A percentile compares a stretch with the other conserved stretches of the same genome.
These are phyloP conservation scores for Maniola hyperantus DNA, from an alignment of 2,888 invertebrate species.

Conservation along the genomic window DNA sequence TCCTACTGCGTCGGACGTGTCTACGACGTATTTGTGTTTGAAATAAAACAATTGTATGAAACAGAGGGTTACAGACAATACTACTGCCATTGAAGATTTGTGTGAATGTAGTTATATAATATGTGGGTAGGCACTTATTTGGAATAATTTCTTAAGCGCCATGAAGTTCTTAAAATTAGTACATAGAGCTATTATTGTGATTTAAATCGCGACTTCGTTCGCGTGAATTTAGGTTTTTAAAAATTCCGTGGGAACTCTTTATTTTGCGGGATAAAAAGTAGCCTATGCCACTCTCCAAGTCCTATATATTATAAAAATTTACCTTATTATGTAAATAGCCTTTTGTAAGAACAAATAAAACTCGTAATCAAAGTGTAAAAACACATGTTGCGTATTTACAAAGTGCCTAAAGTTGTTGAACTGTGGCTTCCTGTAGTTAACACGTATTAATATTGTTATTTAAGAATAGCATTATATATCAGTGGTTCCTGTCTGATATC, in stretches of 20 bases:
- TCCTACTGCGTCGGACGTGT: constrained; percentile 34
- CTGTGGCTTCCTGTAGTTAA: constrained; percentile 5
- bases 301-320: too few relatives aligned
- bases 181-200: too few relatives aligned
- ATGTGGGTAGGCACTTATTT: too few relatives aligned
- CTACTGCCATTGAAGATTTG: constrained; percentile 8
- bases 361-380: neutral
- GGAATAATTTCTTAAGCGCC: neutral
- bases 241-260: too few relatives aligned
- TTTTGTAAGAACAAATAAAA: neutral
- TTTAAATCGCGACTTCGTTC: too few relatives aligned
- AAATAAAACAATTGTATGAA: constrained; percentile 26
- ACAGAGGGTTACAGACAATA: constrained; percentile 16
- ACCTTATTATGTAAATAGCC: neutral
- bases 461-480: constrained; percentile 3
- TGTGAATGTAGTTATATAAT: neutral
- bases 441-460: constrained; percentile 9
- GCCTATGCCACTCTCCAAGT: too few relatives aligned
- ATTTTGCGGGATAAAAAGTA: too few relatives aligned
- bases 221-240: too few relatives aligned
- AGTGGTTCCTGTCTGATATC: neutral
- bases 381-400: neutral
- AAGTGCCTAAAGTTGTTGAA: constrained; percentile 6
- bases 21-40: constrained; percentile 24
- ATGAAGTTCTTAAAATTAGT: neutral